Base-by-base conservation (phyloP, 2,113 vertebrate species). In the Nettapus auritus region DNA sequence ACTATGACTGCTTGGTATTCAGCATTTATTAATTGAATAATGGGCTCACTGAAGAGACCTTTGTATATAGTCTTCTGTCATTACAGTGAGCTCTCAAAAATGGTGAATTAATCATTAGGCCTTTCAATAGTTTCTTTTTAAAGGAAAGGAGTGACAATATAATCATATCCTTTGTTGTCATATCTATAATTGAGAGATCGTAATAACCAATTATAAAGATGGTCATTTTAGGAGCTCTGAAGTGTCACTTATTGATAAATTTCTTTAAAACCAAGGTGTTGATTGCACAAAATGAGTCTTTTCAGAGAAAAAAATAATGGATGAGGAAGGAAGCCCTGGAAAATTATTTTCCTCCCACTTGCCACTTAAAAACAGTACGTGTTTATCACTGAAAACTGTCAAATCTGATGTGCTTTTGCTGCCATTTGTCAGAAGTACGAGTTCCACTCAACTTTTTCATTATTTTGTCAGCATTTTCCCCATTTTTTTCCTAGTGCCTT, bases 1-100 rank as follows among this genome's bases (percentile, higher is more conserved):
- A 97, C 95, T 98, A 25, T 91, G 95, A 97, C 97, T 96, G 95
- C 96, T 98, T 73, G 53, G 86, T 95, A 94, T 96, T 95, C 97
- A 97, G 96, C 97, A 96, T 97, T 97, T 97, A 97, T 97, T 97
- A 98, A 97, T 97, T 96, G 96, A 98, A 97, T 97, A 97, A 97
- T 96, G 94, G 97, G 97, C 97, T 93, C 94, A 94, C 97, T 96
- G 83, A 96, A 96, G 98, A 97, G 96, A 97, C 93, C 94, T 88
- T 91, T 89, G 91, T 95, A 85, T 98, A 89, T 93, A 93, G 91
- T 96, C 96, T 93, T 94, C 76, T 96, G 89, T 97, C 95, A 80
- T 96, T 92, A 74, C 76, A 96, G 86, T 81, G 95, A 97, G 94
- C 94, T 96, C 96, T 97, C 96, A 88, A 97, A 97, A 97, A 96